These are phyloP conservation scores for Morpho achilles DNA, from an alignment of 2,888 invertebrate genomes.

Conservation along the genomic window DNA sequence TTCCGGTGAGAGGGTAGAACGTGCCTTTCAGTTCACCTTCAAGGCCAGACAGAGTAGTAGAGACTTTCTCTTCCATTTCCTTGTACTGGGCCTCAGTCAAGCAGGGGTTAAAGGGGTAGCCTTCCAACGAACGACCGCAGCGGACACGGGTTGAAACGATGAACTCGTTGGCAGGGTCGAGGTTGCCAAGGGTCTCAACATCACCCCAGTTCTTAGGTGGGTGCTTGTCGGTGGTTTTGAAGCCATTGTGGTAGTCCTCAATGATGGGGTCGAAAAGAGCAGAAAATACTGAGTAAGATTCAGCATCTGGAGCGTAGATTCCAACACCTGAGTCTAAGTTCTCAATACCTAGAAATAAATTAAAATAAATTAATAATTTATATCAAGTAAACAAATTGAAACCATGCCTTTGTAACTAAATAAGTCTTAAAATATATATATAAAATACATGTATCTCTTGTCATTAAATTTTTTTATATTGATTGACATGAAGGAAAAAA, in stretches of 20 bases:
- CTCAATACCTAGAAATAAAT: slow-evolving; percentile 85
- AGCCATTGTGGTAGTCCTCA: slow-evolving; percentile 97
- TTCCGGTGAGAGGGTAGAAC: slow-evolving; percentile 96
- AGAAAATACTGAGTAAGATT: slow-evolving; percentile 94
- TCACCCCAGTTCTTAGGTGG: slow-evolving; percentile 97
- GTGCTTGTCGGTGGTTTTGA: slow-evolving; percentile 96
- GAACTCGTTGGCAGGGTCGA: slow-evolving; percentile 94
- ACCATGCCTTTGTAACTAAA: too few species aligned
- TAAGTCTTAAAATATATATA: too few species aligned
- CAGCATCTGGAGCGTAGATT: slow-evolving; percentile 98
- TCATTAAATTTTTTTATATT: too few species aligned
- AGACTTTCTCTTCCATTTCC: slow-evolving; percentile 96
- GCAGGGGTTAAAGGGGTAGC: slow-evolving; percentile 99
- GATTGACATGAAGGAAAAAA: too few species aligned
- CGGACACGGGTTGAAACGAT: slow-evolving; percentile 97
- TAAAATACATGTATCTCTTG: too few species aligned
- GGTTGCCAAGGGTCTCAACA: slow-evolving; percentile 91
- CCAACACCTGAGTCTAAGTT: slow-evolving; percentile 98
- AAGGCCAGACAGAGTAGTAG: slow-evolving; percentile 88
- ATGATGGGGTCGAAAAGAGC: slow-evolving; percentile 98
- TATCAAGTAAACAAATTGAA: background rate
- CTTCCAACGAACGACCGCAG: slow-evolving; percentile 96
- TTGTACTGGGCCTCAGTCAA: slow-evolving; percentile 97
- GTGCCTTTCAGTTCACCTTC: slow-evolving; percentile 95
- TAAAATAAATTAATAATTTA: background rate